These are phyloP conservation scores for Chionoecetes opilio DNA, from an alignment of 1,140 invertebrate species.

Conservation along the genomic window DNA sequence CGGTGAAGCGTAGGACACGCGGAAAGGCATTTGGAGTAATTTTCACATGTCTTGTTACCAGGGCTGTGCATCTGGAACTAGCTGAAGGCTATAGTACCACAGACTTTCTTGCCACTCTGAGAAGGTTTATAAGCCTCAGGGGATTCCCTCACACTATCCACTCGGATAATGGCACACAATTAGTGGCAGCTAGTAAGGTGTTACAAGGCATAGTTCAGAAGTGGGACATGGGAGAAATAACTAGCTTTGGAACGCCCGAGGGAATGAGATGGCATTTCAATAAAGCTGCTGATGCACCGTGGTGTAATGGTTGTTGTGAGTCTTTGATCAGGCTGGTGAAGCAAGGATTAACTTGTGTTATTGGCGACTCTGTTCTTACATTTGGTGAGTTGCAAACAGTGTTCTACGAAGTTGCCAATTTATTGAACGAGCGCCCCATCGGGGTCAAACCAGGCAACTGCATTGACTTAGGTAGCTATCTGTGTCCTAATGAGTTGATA, in stretches of 20 bases:
- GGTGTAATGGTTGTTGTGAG: constrained; percentile 48
- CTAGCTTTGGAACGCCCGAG: not conserved
- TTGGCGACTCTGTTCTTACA: constrained; percentile 48
- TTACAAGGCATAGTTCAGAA: not conserved
- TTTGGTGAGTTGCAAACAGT: constrained; percentile 61
- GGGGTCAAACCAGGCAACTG: not conserved
- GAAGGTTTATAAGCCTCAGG: constrained; percentile 30
- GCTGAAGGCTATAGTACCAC: too few relatives aligned
- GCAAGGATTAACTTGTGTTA: not conserved
- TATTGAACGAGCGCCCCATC: constrained; percentile 60
- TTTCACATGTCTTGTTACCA: too few relatives aligned
- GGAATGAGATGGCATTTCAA: constrained; percentile 61
- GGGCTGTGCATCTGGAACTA: too few relatives aligned
- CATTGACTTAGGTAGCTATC: not conserved
- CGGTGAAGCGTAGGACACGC: too few relatives aligned
- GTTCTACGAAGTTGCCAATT: constrained; percentile 52
- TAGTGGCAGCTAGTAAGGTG: constrained; percentile 34
- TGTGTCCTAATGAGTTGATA: constrained; percentile 31
- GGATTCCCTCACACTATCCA: constrained; percentile 4
- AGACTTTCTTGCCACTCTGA: constrained; percentile 7
- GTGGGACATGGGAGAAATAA: not conserved
- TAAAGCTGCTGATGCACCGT: constrained; percentile 58
- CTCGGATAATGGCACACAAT: constrained; percentile 31
- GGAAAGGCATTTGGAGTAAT: too few relatives aligned
- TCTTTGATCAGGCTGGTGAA: constrained; percentile 45